Base-by-base conservation (phyloP, 2,113 vertebrate species). In the Melospiza melodia region DNA sequence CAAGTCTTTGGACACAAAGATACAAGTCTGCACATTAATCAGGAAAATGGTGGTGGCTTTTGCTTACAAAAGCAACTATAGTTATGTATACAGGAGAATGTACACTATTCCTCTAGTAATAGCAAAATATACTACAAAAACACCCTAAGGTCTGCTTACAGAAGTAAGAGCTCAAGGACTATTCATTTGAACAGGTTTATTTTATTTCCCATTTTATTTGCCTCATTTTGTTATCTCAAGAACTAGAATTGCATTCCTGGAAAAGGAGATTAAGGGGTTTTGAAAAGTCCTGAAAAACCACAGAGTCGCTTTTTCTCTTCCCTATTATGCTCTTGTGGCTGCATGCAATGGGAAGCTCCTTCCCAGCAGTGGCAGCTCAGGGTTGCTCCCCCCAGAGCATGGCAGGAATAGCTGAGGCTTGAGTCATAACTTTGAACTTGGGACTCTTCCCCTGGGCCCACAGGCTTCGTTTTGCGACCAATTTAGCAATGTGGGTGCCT, bases 301-400 rank as follows among this genome's bases (percentile, higher is more conserved):
- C 69, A 54, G 37, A 48, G 79, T 74, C 24, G 2, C 7, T 72
- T 89, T 95, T 95, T 89, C 30, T 79, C 81, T 95, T 95, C 87
- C 66, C 18, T 11, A 0, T 93, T 62, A 17, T 3, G 43, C 18
- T 58, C n/a, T 73, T 4, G 1, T 65, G 87, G 73, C 24, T 54
- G 5, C 52, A 39, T 0, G 2, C 21, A 69, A 24, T 1, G 27
- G 73, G 81, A 85, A 91, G 69, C 25, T 79, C 37, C 21, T 43
- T 92, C 23, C 41, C 49, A 61, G n/a, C n/a, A 76, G 33, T 17
- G 46, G 22, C 68, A 63, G 35, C 52, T 74, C 2, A 0, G 28
- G 15, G 7, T 22, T 59, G 27, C 43, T 88, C 37, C 15, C 12
- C 4, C 7, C 10, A 21, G 68, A 16, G 10, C 17, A 7, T 19